Conservation (phyloP, 2,797 vertebrate species). For the Cyprinella venusta region DNA sequence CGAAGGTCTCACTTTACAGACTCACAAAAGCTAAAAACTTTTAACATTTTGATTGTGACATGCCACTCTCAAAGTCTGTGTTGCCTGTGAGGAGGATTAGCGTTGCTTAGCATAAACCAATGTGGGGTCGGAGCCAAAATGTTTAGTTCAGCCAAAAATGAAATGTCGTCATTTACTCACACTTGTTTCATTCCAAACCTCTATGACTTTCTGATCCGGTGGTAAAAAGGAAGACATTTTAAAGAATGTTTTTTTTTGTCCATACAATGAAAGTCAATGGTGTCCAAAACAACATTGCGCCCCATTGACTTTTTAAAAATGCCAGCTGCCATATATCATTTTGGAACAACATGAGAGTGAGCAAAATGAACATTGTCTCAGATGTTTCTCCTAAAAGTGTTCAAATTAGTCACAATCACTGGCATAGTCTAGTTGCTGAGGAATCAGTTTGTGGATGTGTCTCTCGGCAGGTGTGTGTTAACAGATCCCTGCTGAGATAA, state of each 20-base stretch:
- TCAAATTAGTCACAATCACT: too few relatives aligned
- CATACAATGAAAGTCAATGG: too few relatives aligned
- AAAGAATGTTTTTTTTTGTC: too few relatives aligned
- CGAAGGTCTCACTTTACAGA: conserved; percentile 65
- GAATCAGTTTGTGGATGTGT: not conserved
- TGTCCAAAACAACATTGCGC: not conserved
- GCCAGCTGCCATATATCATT: not conserved
- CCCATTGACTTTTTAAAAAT: not conserved
- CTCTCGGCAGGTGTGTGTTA: conserved; percentile 18
- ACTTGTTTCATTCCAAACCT: not conserved
- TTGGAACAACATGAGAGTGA: not conserved
- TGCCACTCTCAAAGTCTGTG: not conserved
- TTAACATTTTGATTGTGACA: conserved; percentile 21
- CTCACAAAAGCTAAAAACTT: conserved; percentile 18
- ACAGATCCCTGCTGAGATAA: conserved; percentile 45
- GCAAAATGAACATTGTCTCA: not conserved
- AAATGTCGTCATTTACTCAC: not conserved
- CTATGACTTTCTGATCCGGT: not conserved
- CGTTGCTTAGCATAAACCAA: conserved; percentile 27
- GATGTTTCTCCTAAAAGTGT: not conserved
- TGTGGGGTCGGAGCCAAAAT: not conserved
- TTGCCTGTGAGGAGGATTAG: conserved; percentile 23
- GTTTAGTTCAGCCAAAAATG: not conserved
- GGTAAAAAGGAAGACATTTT: not conserved
- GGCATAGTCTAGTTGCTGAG: not conserved